Evolutionary conservation across 2,113 vertebrate species (phyloP).

Genomic region (Cyprichromis sp.): DNA sequence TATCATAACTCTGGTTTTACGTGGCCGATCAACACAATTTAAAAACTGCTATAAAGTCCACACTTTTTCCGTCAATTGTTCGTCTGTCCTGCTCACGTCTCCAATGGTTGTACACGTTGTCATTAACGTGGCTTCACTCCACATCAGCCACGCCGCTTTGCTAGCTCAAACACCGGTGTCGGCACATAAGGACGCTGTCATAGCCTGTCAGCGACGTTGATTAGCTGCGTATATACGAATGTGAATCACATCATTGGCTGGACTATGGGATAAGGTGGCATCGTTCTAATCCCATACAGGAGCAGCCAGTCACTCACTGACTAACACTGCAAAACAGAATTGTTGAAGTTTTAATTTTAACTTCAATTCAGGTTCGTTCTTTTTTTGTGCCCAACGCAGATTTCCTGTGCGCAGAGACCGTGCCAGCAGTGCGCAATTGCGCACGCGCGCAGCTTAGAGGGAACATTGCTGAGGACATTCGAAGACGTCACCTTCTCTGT

Average conservation of each 20-base stretch:
- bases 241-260: accelerated
- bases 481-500: not conserved
- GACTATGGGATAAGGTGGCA: accelerated
- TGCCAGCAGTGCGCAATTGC: accelerated
- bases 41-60: no score
- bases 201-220: accelerated
- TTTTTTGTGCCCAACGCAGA: no score
- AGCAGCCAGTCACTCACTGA: not conserved
- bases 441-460: accelerated
- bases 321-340: accelerated
- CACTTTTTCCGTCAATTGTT: not conserved
- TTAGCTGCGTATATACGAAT: accelerated
- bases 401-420: not conserved
- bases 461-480: not conserved
- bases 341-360: not conserved
- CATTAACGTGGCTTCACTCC: not conserved
- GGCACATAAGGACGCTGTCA: accelerated
- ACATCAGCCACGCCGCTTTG: accelerated
- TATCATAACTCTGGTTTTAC: no score
- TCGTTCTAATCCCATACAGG: accelerated
- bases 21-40: no score
- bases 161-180: not conserved
- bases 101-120: accelerated
- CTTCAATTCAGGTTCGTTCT: accelerated
- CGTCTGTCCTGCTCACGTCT: not conserved